Base-by-base conservation (phyloP, 2,888 invertebrate species). In the Phyllotreta striolata region DNA sequence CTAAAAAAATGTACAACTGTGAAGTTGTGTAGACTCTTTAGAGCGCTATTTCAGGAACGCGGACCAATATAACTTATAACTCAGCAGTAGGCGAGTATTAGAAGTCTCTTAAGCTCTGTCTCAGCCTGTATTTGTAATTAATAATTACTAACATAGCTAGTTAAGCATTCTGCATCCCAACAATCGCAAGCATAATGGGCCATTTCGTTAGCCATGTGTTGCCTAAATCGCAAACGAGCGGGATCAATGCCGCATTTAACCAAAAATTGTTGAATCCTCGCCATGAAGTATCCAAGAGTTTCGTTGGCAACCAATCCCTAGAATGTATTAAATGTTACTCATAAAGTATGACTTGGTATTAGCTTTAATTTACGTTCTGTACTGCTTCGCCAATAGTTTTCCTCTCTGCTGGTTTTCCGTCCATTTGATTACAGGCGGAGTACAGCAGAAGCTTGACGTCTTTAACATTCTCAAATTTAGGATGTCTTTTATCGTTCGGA, bases 131-230 rank as follows among this genome's bases (percentile, higher is more conserved):
- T 24, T 24, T 24, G 24, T 24, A 24, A 24, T 24, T 24, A 3
- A 24, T 24, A 3, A 46, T n/a, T 51, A 83, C 86, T 85, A 82
- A 89, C 91, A 81, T 96, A 97, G 61, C 97, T 96, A 1, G 98
- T 97, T 24, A 97, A 87, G 77, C 95, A 94, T 81, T 99, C 99
- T 0, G 98, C 98, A 85, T 99, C 99, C 99, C 99, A 99, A 79
- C 99, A 99, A 80, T 99, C 99, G 81, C 95, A 92, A 6, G 99
- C 99, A 81, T 99, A 99, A 83, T 99, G 99, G 70, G 99, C 99
- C 99, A 99, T 99, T 84, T 99, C 99, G 83, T 99, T 99, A 66
- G 91, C 86, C 95, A 99, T 95, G 79, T 99, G 99, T 79, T 99
- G 99, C 37, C 99, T 89, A 84, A 99, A 99, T 44, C 99, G 88